Conservation (phyloP, 2,113 vertebrate species). For the Rattus norvegicus region GRCr8 NC_086033.1:66609001-66609500, state of each 20-base stretch:
- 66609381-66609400: slow-evolving; percentile 69
- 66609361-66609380: slow-evolving; percentile 80
- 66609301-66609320: slow-evolving; percentile 80
- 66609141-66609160: slow-evolving; percentile 50
- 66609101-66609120: slow-evolving; percentile 66
- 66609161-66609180: slow-evolving; percentile 10
- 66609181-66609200: slow-evolving; percentile 59
- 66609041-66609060: slow-evolving; percentile 36
- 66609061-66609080: slow-evolving; percentile 64
- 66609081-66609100: slow-evolving; percentile 68
- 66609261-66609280: slow-evolving; percentile 56
- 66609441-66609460: slow-evolving; percentile 69
- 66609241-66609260: slow-evolving; percentile 60
- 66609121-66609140: slow-evolving; percentile 69
- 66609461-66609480: slow-evolving; percentile 57
- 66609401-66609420: slow-evolving; percentile 82
- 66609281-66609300: slow-evolving; percentile 57
- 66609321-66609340: slow-evolving; percentile 63
- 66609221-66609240: slow-evolving; percentile 64
- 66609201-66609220: slow-evolving; percentile 39
- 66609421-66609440: slow-evolving; percentile 73
- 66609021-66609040: not conserved
- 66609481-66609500: slow-evolving; percentile 66
- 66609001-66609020: slow-evolving; percentile 36
- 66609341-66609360: slow-evolving; percentile 80